Percentiles rank a stretch among this genome's conserved stretches.
Conservation (phyloP, 1,140 invertebrate species). For the Penaeus chinensis region DNA sequence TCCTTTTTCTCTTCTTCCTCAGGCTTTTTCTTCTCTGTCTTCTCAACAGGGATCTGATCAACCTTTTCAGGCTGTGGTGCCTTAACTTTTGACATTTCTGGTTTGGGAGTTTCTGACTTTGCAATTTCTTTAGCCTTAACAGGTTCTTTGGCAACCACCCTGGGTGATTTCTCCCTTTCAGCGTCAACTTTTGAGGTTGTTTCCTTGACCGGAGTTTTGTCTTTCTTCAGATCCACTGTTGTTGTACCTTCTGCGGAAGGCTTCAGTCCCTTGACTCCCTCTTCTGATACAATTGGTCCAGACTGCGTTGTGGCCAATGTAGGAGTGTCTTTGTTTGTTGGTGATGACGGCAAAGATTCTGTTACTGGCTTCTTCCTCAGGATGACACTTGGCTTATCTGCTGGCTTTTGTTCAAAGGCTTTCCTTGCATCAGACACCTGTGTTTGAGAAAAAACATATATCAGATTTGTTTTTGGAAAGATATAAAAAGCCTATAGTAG, state of each 20-base stretch:
- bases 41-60: not conserved
- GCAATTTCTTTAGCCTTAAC: constrained; percentile 2
- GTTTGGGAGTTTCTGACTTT: not conserved
- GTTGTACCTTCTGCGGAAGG: not conserved
- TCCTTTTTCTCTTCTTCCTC: constrained; percentile 25
- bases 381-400: constrained; percentile 51
- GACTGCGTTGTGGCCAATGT: constrained; percentile 34
- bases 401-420: constrained; percentile 65
- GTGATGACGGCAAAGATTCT: constrained; percentile 39
- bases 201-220: constrained; percentile 49
- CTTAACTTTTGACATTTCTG: constrained; percentile 13
- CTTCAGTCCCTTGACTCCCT: constrained; percentile 8
- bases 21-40: constrained; percentile 27
- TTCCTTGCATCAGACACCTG: constrained; percentile 66
- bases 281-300: constrained; percentile 34
- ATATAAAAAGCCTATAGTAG: no score
- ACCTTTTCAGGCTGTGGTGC: not conserved
- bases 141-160: not conserved
- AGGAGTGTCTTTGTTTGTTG: constrained; percentile 38
- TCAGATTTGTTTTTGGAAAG: not conserved
- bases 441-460: constrained; percentile 31
- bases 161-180: constrained; percentile 32
- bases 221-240: constrained; percentile 20
- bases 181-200: constrained; percentile 2
- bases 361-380: constrained; percentile 37